Percentiles rank a stretch among this genome's conserved stretches.
These are phyloP conservation scores for Orientallactaga sibirica DNA, from an alignment of 2,797 vertebrate species.

Conservation along the genomic window DNA sequence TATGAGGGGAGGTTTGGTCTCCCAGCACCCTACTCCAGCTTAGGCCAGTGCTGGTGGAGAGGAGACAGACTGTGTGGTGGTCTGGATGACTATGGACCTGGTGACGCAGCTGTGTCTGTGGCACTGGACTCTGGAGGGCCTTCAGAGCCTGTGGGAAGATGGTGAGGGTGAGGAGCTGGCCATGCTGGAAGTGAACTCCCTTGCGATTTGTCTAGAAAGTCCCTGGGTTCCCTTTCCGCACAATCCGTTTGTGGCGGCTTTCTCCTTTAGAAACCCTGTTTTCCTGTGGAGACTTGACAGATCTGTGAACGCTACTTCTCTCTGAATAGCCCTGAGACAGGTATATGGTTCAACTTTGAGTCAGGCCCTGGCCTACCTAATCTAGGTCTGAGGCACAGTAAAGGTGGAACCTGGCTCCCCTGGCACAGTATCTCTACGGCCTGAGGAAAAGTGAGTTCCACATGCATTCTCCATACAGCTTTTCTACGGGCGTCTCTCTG, in stretches of 20 bases:
- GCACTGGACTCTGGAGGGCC: constrained; percentile 35
- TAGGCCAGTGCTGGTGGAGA: neutral
- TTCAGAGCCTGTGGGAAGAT: constrained; percentile 1
- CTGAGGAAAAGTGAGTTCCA: neutral
- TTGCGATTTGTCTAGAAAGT: neutral
- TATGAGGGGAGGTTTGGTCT: neutral
- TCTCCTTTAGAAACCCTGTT: neutral
- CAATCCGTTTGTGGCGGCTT: neutral
- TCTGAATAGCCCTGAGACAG: neutral
- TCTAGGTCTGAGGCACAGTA: neutral
- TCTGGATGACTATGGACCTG: constrained; percentile 39
- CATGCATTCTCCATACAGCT: neutral
- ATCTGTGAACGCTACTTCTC: neutral
- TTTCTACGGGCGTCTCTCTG: neutral
- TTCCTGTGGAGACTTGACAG: neutral
- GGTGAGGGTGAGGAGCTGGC: neutral
- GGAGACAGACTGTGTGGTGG: neutral
- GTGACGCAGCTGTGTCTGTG: neutral
- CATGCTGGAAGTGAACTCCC: neutral
- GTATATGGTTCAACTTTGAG: neutral
- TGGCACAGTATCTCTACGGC: neutral
- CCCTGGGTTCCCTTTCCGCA: neutral
- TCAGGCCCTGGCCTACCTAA: no score
- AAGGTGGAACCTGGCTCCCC: neutral
- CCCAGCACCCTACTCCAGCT: neutral